Percentiles rank a stretch among this genome's conserved stretches.
Evolutionary conservation across 2,113 vertebrate species (phyloP).

Genomic region (Dendropsophus ebraccatus): DNA sequence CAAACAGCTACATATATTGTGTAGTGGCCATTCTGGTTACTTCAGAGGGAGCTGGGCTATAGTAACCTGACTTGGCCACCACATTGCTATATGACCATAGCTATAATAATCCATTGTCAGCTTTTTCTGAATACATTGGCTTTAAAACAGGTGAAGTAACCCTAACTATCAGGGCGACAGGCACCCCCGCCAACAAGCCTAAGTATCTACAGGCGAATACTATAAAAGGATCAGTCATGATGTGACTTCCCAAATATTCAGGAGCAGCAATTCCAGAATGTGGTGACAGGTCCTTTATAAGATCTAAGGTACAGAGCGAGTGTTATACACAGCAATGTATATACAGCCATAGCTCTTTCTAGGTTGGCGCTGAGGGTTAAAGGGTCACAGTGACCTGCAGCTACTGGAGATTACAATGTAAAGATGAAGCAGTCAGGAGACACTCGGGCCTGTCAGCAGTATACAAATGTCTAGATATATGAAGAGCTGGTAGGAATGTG

Average conservation of each 20-base stretch:
- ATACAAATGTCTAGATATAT: background rate
- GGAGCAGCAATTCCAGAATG: background rate
- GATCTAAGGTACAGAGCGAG: background rate
- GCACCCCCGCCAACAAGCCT: no score
- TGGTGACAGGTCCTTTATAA: background rate
- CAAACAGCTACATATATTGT: no score
- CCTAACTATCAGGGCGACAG: no score
- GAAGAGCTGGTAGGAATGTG: conserved; percentile 29
- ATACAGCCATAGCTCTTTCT: background rate
- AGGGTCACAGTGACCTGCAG: conserved; percentile 9
- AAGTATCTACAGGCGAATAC: background rate
- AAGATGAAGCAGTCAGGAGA: conserved; percentile 23
- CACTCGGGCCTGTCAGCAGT: conserved; percentile 33
- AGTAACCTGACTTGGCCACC: no score
- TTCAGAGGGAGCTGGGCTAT: no score
- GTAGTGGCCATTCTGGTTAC: no score
- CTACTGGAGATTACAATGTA: conserved; percentile 4
- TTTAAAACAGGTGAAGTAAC: no score
- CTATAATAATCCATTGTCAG: no score
- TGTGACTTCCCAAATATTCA: background rate
- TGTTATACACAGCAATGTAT: background rate
- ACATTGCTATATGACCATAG: no score
- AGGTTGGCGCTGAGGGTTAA: background rate
- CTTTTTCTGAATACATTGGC: no score
- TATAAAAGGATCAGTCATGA: background rate